These are phyloP conservation scores for Lepilemur ruficaudatus DNA, from an alignment of 2,797 vertebrate species.

Conservation along the genomic window DNA sequence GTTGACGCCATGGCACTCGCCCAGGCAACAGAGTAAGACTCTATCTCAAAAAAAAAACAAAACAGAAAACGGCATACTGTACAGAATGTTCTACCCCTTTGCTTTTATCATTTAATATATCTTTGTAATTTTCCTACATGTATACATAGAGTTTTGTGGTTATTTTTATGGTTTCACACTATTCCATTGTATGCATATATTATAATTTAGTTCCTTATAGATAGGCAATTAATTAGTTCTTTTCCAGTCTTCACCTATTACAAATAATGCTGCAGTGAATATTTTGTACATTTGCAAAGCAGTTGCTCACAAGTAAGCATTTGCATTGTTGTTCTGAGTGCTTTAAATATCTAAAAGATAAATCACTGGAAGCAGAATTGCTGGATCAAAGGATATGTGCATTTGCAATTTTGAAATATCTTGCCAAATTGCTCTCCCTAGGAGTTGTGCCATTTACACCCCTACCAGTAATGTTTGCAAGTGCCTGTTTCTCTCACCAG, in stretches of 20 bases:
- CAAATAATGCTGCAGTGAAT: background rate
- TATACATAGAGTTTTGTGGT: background rate
- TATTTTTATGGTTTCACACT: background rate
- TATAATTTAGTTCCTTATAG: background rate
- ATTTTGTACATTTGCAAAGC: background rate
- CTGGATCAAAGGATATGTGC: background rate
- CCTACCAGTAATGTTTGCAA: background rate
- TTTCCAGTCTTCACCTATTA: background rate
- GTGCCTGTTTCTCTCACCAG: background rate
- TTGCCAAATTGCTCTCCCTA: background rate
- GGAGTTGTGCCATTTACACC: background rate
- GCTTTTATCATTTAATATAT: background rate
- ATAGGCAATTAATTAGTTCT: background rate
- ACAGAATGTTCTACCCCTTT: background rate
- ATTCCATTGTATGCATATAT: background rate
- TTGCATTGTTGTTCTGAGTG: background rate
- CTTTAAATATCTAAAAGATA: background rate
- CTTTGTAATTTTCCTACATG: background rate
- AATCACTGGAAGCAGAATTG: background rate
- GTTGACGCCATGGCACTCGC: no score
- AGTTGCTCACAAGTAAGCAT: background rate
- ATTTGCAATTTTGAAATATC: background rate
- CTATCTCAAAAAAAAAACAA: no score
- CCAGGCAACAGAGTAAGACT: no score
- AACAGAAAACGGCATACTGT: no score